These are phyloP conservation scores for Dryocosmus kuriphilus DNA, from an alignment of 2,888 invertebrate genomes.

Conservation along the genomic window DNA sequence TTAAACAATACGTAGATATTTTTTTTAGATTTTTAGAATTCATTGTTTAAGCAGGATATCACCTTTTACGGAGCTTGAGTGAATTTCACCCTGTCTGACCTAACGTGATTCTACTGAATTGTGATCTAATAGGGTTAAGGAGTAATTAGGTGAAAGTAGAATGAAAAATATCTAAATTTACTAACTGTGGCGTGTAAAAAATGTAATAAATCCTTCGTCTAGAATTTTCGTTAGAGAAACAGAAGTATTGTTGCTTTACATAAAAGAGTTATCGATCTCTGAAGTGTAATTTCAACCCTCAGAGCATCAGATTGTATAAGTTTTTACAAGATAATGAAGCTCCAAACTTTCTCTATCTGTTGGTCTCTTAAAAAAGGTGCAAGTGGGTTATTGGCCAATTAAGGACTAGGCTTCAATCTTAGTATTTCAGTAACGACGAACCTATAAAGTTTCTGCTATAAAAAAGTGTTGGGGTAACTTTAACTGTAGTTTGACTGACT, in stretches of 20 bases:
- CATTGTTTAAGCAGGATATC: no score
- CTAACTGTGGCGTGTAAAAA: background rate
- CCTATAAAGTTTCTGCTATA: conserved; percentile 9
- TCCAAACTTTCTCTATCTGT: conserved; percentile 27
- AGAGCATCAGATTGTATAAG: conserved; percentile 29
- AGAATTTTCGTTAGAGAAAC: background rate
- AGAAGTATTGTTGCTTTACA: conserved; percentile 13
- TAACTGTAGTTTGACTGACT: background rate
- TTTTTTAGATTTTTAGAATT: no score
- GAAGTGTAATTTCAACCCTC: conserved; percentile 1
- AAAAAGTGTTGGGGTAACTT: background rate
- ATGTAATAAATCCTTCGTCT: background rate
- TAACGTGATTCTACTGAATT: no score
- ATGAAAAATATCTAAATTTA: background rate
- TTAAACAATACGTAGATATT: no score
- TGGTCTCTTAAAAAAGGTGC: conserved; percentile 17
- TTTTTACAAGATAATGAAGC: conserved; percentile 30
- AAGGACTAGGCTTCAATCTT: conserved; percentile 18
- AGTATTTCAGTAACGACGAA: conserved; percentile 11
- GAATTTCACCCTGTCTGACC: no score
- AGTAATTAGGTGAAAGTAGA: no score
- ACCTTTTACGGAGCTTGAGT: no score
- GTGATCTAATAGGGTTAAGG: no score
- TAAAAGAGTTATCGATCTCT: conserved; percentile 10
- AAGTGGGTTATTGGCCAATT: conserved; percentile 34